Evolutionary conservation across 1,140 invertebrate species (phyloP).

Genomic region (Neodiprion fabricii): DNA sequence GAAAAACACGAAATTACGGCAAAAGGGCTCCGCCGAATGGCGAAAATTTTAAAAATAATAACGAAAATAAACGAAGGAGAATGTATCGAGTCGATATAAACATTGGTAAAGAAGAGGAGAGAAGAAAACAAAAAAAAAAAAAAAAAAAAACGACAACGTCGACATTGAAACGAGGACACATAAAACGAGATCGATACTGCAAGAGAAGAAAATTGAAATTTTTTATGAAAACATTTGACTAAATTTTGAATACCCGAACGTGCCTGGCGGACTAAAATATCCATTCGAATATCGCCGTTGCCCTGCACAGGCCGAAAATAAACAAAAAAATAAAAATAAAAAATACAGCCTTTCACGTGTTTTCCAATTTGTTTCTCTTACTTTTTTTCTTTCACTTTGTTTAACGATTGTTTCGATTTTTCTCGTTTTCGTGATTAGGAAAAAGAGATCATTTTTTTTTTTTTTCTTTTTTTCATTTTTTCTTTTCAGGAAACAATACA

Average conservation of each 20-base stretch:
- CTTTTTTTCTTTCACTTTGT: too few relatives aligned
- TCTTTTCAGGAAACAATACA: too few relatives aligned
- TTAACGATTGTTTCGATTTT: too few relatives aligned
- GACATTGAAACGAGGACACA: constrained; percentile 9
- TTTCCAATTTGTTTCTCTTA: too few relatives aligned
- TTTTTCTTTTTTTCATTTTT: too few relatives aligned
- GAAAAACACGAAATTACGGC: constrained; percentile 36
- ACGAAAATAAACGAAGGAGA: constrained; percentile 16
- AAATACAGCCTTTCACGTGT: too few relatives aligned
- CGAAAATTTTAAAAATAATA: constrained; percentile 10
- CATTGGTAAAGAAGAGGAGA: background rate
- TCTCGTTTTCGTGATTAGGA: too few relatives aligned
- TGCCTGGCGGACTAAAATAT: background rate
- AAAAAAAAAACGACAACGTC: constrained; percentile 4
- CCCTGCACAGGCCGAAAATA: background rate
- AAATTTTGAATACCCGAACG: constrained; percentile 2
- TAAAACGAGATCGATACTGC: background rate
- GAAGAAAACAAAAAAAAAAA: background rate
- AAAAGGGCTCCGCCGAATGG: constrained; percentile 37
- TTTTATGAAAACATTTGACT: background rate
- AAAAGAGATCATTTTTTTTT: too few relatives aligned
- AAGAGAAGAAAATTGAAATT: background rate
- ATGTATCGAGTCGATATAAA: background rate
- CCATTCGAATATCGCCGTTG: background rate
- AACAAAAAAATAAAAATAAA: too few relatives aligned